These are phyloP conservation scores for Drosophila pectinifera DNA, from an alignment of 1,140 invertebrate genomes.

Conservation along the genomic window DNA sequence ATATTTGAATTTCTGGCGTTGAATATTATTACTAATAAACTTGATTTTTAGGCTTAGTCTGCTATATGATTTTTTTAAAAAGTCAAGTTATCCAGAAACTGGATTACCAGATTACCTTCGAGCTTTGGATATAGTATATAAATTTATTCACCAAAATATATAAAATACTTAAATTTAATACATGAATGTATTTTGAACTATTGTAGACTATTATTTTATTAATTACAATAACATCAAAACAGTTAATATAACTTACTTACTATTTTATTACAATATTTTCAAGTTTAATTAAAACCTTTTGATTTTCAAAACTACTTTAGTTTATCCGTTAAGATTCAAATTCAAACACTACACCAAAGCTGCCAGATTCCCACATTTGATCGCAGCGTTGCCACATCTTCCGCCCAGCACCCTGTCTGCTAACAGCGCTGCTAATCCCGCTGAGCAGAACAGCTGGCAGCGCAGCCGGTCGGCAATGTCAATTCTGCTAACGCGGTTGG, in stretches of 20 bases:
- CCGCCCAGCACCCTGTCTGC: background rate
- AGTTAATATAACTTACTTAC: no score
- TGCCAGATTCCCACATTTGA: background rate
- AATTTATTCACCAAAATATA: no score
- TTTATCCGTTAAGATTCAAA: background rate
- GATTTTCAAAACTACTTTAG: no score
- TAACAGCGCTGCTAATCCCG: background rate
- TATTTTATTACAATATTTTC: no score
- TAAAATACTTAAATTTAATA: no score
- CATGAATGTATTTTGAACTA: no score
- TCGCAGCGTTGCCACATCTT: background rate
- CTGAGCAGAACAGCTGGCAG: slow-evolving; percentile 4
- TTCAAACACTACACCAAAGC: background rate
- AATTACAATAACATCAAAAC: no score
- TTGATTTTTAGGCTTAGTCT: background rate
- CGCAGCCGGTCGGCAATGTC: background rate
- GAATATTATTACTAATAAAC: background rate
- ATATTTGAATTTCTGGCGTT: background rate
- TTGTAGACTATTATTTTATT: no score
- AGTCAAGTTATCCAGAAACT: background rate
- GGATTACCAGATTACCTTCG: background rate
- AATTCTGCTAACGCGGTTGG: background rate
- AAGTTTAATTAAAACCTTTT: no score
- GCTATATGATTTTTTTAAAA: no score
- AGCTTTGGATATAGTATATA: no score